Percentiles rank a stretch among this genome's conserved stretches.
phyloP scores from a whole-genome alignment of 1,140 invertebrate genomes.

The Dolichoris vasculosae region DNA sequence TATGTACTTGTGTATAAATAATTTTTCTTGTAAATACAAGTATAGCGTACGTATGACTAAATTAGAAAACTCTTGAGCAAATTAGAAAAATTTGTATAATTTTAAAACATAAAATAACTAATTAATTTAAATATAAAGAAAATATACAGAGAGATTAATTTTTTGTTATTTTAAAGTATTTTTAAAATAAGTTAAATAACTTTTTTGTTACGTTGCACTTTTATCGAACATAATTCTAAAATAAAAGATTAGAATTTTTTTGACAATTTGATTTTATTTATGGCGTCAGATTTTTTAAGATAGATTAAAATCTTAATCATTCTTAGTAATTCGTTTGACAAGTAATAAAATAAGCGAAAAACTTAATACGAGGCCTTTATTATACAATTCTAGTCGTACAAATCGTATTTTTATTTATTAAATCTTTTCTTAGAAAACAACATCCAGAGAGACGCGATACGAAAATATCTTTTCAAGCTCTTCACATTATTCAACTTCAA shows the following conservation, averaged over 20 bases:
- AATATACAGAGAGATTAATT: too few relatives aligned
- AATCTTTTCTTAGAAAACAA: not conserved
- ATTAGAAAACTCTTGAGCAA: too few relatives aligned
- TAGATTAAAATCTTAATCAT: not conserved
- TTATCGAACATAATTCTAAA: not conserved
- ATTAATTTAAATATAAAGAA: too few relatives aligned
- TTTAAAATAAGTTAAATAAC: not conserved
- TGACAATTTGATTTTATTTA: not conserved
- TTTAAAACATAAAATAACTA: too few relatives aligned
- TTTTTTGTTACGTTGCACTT: not conserved
- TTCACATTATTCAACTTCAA: not conserved
- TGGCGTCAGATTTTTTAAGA: not conserved
- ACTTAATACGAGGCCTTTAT: not conserved
- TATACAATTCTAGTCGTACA: not conserved
- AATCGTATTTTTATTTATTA: not conserved
- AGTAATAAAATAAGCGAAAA: not conserved
- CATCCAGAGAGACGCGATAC: not conserved
- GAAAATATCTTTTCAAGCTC: not conserved
- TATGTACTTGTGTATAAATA: too few relatives aligned
- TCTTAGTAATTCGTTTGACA: not conserved
- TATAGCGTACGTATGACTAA: too few relatives aligned
- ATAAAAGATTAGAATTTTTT: not conserved
- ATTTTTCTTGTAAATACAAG: too few relatives aligned
- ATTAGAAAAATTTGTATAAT: too few relatives aligned
- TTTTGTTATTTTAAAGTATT: not conserved